Conservation (phyloP, 2,113 vertebrate genomes). For the Aspiorhynchus laticeps region DNA sequence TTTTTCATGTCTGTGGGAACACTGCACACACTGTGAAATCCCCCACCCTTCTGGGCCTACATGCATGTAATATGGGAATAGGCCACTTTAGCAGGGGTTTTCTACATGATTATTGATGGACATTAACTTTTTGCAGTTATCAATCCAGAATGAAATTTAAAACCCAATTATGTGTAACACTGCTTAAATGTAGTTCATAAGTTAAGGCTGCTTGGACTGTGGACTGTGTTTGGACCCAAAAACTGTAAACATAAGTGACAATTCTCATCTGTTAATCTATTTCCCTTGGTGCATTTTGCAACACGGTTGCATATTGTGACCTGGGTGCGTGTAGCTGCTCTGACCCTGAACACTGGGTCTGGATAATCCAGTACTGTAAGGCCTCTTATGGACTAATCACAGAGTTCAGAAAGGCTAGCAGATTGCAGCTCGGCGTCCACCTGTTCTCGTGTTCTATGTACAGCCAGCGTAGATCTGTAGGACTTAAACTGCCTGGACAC, state of each 20-base stretch:
- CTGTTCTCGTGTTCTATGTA: constrained; percentile 15
- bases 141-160: background rate
- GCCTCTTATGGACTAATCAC: constrained; percentile 42
- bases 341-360: constrained; percentile 3
- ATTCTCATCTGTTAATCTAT: background rate
- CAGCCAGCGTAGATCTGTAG: background rate
- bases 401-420: constrained; percentile 27
- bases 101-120: background rate
- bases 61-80: background rate
- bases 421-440: constrained; percentile 20
- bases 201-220: background rate
- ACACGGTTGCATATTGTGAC: constrained; percentile 11
- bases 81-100: background rate
- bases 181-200: background rate
- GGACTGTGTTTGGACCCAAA: background rate
- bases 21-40: background rate
- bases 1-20: background rate
- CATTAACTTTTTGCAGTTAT: background rate
- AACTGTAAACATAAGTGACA: constrained; percentile 37
- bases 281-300: background rate
- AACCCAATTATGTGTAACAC: background rate
- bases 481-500: constrained; percentile 27
- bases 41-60: background rate
- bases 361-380: constrained; percentile 44
- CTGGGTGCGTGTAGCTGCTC: constrained; percentile 30